phyloP scores from a whole-genome alignment of 1,140 invertebrate genomes.

The Papilio polyxenes region DNA sequence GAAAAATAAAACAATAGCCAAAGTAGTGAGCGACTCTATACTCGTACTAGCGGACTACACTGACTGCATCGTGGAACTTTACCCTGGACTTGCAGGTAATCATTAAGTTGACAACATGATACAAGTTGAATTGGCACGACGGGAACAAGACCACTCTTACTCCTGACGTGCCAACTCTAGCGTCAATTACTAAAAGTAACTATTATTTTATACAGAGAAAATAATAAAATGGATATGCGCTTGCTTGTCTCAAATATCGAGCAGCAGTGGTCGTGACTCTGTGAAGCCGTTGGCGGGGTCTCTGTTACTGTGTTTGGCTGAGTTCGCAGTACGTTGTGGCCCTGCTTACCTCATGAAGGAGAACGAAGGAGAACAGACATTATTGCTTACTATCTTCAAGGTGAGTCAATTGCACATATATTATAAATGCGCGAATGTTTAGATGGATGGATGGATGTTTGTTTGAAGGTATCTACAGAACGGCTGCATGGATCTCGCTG shows the following conservation, averaged over 20 bases:
- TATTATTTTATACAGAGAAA: slow-evolving; percentile 56
- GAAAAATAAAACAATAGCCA: slow-evolving; percentile 90
- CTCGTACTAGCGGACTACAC: slow-evolving; percentile 91
- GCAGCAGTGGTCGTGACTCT: slow-evolving; percentile 79
- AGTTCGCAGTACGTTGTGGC: slow-evolving; percentile 96
- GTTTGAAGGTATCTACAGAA: too few species aligned
- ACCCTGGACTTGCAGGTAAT: slow-evolving; percentile 88
- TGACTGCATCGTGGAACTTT: slow-evolving; percentile 85
- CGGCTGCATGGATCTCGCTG: too few species aligned
- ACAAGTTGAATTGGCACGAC: too few species aligned
- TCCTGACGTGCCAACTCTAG: background rate
- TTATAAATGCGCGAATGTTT: too few species aligned
- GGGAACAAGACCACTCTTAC: too few species aligned
- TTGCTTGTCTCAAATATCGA: slow-evolving; percentile 73
- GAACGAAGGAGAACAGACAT: slow-evolving; percentile 91
- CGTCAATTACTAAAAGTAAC: background rate
- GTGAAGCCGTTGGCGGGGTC: slow-evolving; percentile 90
- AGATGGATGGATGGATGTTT: too few species aligned
- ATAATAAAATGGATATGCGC: slow-evolving; percentile 77
- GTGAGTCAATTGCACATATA: slow-evolving; percentile 74
- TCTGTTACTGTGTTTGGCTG: slow-evolving; percentile 93
- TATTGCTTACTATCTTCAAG: slow-evolving; percentile 88
- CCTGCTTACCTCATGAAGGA: slow-evolving; percentile 89
- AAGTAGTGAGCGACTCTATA: slow-evolving; percentile 93
- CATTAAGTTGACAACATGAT: background rate